phyloP scores from a whole-genome alignment of 2,113 vertebrate species.

The Athene cunicularia region DNA sequence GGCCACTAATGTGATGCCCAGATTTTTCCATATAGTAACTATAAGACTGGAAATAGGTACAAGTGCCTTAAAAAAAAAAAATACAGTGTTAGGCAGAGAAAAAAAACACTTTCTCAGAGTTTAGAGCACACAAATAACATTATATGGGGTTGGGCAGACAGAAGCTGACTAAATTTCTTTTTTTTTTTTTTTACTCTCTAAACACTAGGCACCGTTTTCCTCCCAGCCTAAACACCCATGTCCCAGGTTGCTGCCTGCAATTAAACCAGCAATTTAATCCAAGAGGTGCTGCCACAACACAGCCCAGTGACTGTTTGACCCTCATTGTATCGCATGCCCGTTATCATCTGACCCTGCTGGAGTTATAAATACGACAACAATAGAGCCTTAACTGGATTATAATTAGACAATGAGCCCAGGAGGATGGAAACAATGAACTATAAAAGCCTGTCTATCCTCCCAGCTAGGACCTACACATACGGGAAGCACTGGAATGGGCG shows the following conservation, averaged over 20 bases:
- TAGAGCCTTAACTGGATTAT: conserved; percentile 15
- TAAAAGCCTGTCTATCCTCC: background rate
- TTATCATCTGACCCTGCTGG: background rate
- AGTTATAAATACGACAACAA: conserved; percentile 60
- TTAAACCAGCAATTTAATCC: background rate
- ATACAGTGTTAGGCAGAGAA: background rate
- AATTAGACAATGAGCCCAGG: conserved; percentile 52
- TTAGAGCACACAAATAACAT: background rate
- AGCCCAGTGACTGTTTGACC: background rate
- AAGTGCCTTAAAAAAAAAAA: background rate
- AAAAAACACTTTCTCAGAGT: background rate
- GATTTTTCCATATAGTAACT: background rate
- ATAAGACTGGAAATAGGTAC: rapidly evolving
- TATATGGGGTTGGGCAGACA: background rate
- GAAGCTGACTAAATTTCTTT: background rate
- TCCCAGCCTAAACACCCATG: background rate
- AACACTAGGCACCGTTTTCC: rapidly evolving
- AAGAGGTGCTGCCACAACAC: background rate
- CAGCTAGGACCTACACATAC: background rate
- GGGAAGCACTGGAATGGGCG: background rate
- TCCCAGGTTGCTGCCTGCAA: background rate
- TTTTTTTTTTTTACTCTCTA: too few relatives aligned
- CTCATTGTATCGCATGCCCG: background rate
- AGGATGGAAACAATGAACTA: conserved; percentile 59
- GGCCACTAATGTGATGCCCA: rapidly evolving